Evolutionary conservation across 2,797 vertebrate genomes (phyloP), one percentile per base, ranked within the genome.

Genomic region (Bufotes viridis): DNA sequence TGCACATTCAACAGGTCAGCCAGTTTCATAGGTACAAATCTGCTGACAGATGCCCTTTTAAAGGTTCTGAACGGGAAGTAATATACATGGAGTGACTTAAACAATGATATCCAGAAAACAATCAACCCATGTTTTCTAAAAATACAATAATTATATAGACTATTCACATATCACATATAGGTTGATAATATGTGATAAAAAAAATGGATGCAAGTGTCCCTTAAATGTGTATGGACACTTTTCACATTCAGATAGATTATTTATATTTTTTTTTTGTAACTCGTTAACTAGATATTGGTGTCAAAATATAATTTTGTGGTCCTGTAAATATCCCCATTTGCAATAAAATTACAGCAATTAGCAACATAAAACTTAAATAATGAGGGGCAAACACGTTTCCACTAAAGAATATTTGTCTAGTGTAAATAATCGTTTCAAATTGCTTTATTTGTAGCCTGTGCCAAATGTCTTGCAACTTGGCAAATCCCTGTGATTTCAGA

Each of bases 401-500:
- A 72, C 26, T 83, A 72, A 57, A 83, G 14, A 60, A 24, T 24
- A 34, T 81, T 63, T 49, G 29, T 24, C 34, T 69, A 51, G 55
- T 70, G 61, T 70, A 69, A 80, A 86, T 79, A 70, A 67, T 51
- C 74, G 26, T 55, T 79, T 80, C 20, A 69, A 42, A 58, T 80
- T 65, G 18, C 17, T 17, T 86, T 67, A 67, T 80, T 86, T 80
- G 14, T 70, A 86, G 24, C 22, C 61, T 70, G 51, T 69, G 85
- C 76, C 85, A 86, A 70, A 80, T 34, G 24, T 57, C 51, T 86
- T 76, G 58, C 69, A 76, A 60, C 82, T n/a, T 17, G 76, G 65
- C 24, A 55, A 84, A 70, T 75, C 57, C n/a, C 53, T 72, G 85
- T 72, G 78, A 7, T 60, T 60, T 87, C 29, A 57, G 78, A 81